Evolutionary conservation across 1,140 invertebrate species (phyloP), one percentile per base, ranked within the genome.

Genomic region (Thaumetopoea pityocampa): DNA sequence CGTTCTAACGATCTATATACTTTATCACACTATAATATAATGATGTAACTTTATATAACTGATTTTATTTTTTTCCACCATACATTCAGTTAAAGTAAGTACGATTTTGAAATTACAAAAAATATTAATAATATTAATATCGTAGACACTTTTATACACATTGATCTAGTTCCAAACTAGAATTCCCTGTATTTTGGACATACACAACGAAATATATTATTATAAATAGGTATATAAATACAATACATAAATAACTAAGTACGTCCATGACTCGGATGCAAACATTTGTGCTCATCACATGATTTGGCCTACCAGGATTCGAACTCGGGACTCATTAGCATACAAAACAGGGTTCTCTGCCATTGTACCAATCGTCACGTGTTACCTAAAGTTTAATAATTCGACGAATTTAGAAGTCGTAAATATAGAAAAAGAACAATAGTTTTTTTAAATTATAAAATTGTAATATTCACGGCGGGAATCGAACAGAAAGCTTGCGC

Each of bases 21-120:
- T 82, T 82, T 76, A 79, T 76, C 67, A 78, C 73, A 78, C 78
- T 64, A 82, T 79, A 76, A 79, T 67, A 41, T 36, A 49, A 29
- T 47, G 51, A 77, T 78, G 77, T 78, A 77, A 63, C 49, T 71
- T 66, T 73, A 71, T 73, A 51, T 34, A 56, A 52, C 51, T 53
- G 46, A 59, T 56, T 51, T 62, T 64, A 34, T 58, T 62, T 62
- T 71, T 68, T 68, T 66, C 54, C 36, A 48, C 53, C 43, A 47
- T 54, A 47, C 33, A 33, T 34, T n/a, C 16, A 53, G 68, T 69
- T 72, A 80, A 80, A 80, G 76, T 64, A 55, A 36, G 30, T 47
- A 42, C 51, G 41, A 47, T 47, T 55, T 56, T 27, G 18, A 30
- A 20, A 27, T 34, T 47, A 34, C n/a, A 38, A 40, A 6, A 1